These are phyloP conservation scores for Drosophila prostipennis DNA, from an alignment of 2,888 invertebrate genomes.

Conservation along the genomic window DNA sequence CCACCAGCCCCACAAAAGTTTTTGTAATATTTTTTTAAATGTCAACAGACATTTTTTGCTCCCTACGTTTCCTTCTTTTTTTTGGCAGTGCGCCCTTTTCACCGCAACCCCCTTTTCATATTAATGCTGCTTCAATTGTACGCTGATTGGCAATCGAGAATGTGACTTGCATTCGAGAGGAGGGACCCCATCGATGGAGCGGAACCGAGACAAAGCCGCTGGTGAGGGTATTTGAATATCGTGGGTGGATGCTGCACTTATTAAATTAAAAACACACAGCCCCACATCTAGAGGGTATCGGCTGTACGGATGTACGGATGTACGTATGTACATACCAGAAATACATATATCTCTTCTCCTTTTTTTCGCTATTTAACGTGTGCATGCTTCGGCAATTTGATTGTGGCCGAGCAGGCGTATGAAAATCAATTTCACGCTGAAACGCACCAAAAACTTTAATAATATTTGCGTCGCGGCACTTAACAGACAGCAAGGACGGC, in stretches of 20 bases:
- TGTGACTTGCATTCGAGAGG: constrained; percentile 72
- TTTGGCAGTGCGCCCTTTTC: constrained; percentile 46
- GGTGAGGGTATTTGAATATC: constrained; percentile 65
- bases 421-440: constrained; percentile 81
- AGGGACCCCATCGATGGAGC: neutral
- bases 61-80: constrained; percentile 1
- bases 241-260: constrained; percentile 71
- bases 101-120: constrained; percentile 48
- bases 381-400: constrained; percentile 79
- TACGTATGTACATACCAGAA: constrained; percentile 16
- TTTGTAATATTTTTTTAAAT: constrained; percentile 60
- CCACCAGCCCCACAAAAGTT: constrained; percentile 9
- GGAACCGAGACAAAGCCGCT: constrained; percentile 24
- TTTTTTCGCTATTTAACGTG: constrained; percentile 75
- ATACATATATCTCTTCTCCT: constrained; percentile 15
- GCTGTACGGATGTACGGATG: constrained; percentile 9
- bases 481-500: constrained; percentile 57
- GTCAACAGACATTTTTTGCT: constrained; percentile 58
- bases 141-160: constrained; percentile 80
- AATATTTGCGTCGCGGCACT: constrained; percentile 80
- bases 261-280: constrained; percentile 71
- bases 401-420: constrained; percentile 80
- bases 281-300: constrained; percentile 12
- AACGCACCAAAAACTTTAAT: constrained; percentile 80
- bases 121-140: constrained; percentile 80